Conservation (phyloP, 2,888 invertebrate species). For the Nemoura dubitans region DNA sequence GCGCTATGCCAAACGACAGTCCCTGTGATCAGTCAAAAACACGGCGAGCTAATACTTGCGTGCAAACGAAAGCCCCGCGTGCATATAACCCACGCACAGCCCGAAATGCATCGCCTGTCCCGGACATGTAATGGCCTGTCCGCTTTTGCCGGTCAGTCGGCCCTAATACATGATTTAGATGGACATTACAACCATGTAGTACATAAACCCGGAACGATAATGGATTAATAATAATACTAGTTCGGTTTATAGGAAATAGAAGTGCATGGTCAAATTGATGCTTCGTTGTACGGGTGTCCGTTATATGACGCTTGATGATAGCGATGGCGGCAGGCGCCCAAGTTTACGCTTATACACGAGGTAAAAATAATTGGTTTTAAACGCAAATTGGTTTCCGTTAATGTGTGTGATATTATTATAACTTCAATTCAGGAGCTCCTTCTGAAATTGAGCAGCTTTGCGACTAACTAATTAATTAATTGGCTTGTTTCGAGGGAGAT, state of each 20-base stretch:
- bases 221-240: slow-evolving; percentile 39
- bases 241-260: slow-evolving; percentile 37
- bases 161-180: slow-evolving; percentile 38
- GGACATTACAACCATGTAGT: slow-evolving; percentile 37
- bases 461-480: neutral
- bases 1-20: neutral
- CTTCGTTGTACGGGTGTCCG: neutral
- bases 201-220: slow-evolving; percentile 34
- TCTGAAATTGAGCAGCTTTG: neutral
- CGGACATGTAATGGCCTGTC: neutral
- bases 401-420: neutral
- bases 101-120: neutral
- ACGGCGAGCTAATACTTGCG: neutral
- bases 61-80: neutral
- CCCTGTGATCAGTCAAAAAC: slow-evolving; percentile 12
- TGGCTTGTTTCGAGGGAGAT: neutral
- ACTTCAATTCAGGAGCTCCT: neutral
- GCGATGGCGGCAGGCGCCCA: neutral
- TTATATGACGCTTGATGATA: neutral
- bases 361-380: neutral
- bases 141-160: neutral
- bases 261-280: neutral
- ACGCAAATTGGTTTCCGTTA: neutral
- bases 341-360: neutral
- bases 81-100: neutral